These are phyloP conservation scores for Trichacis sp. DNA, from an alignment of 2,888 invertebrate genomes.

Conservation along the genomic window DNA sequence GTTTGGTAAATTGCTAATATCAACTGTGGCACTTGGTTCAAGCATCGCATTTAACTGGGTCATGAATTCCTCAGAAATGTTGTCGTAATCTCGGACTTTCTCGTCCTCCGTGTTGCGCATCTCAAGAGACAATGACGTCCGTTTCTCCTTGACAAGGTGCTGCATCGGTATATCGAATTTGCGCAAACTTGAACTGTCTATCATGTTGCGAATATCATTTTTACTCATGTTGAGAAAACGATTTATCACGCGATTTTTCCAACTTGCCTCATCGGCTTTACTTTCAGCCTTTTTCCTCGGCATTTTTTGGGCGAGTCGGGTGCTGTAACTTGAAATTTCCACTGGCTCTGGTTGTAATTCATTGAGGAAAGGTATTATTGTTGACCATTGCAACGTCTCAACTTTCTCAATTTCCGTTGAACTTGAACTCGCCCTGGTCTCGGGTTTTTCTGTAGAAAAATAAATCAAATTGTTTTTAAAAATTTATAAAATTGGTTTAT, in stretches of 20 bases:
- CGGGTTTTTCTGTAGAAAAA: neutral
- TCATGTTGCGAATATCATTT: constrained; percentile 65
- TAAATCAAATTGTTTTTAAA: too few species aligned
- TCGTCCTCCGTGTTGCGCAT: constrained; percentile 62
- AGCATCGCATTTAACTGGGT: constrained; percentile 70
- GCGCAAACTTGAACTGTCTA: constrained; percentile 62
- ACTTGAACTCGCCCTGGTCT: neutral
- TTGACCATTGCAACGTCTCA: neutral
- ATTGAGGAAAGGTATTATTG: too few species aligned
- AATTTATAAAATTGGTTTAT: too few species aligned
- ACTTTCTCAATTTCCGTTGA: constrained; percentile 4
- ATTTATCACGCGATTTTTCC: constrained; percentile 63
- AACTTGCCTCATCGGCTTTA: constrained; percentile 41
- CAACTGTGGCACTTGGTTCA: constrained; percentile 73
- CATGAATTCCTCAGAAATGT: constrained; percentile 60
- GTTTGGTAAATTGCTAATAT: constrained; percentile 73
- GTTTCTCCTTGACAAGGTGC: constrained; percentile 61
- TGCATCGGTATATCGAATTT: constrained; percentile 66
- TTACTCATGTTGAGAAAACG: constrained; percentile 65
- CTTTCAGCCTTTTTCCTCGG: constrained; percentile 4
- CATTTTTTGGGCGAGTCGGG: constrained; percentile 12
- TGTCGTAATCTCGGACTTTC: constrained; percentile 57
- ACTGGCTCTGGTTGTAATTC: too few species aligned
- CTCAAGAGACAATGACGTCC: constrained; percentile 55
- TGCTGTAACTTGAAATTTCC: constrained; percentile 18